phyloP scores from a whole-genome alignment of 2,888 invertebrate genomes.

The Chymomyza amoena region DNA sequence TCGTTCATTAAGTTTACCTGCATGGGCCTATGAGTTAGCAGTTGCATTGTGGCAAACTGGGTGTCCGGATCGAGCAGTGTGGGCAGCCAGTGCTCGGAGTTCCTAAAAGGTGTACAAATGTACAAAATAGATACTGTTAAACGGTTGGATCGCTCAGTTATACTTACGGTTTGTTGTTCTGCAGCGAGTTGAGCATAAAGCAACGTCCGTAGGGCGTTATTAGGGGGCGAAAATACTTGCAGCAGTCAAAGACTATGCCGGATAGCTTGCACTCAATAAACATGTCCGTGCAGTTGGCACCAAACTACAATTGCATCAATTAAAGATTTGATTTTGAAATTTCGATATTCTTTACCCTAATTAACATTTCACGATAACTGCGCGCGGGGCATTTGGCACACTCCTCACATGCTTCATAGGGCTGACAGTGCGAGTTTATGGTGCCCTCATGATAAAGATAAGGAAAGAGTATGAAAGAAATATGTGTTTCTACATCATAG shows the following conservation, averaged over 20 bases:
- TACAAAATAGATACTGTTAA: background rate
- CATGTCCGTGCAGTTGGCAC: slow-evolving; percentile 79
- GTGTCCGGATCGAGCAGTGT: slow-evolving; percentile 58
- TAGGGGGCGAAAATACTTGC: slow-evolving; percentile 82
- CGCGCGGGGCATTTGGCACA: slow-evolving; percentile 71
- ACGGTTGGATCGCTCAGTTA: background rate
- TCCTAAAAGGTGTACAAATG: background rate
- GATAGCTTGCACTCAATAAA: slow-evolving; percentile 81
- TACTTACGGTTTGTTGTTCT: slow-evolving; percentile 79
- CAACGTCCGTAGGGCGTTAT: slow-evolving; percentile 83
- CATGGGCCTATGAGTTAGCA: slow-evolving; percentile 50
- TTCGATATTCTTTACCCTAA: slow-evolving; percentile 45
- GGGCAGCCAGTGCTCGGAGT: slow-evolving; percentile 67
- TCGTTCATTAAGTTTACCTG: slow-evolving; percentile 67
- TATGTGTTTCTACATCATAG: slow-evolving; percentile 73
- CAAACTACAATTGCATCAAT: slow-evolving; percentile 51
- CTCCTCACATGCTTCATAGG: slow-evolving; percentile 44
- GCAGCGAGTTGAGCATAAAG: slow-evolving; percentile 82
- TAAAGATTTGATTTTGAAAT: no score
- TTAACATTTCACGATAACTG: slow-evolving; percentile 59
- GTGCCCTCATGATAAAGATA: slow-evolving; percentile 70
- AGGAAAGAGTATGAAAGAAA: slow-evolving; percentile 73
- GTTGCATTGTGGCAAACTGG: slow-evolving; percentile 52
- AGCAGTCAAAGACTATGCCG: slow-evolving; percentile 81
- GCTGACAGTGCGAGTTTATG: slow-evolving; percentile 57